phyloP scores from a whole-genome alignment of 35 echinoderm and acorn worm genomes.

The Eucidaris tribuloides region DNA sequence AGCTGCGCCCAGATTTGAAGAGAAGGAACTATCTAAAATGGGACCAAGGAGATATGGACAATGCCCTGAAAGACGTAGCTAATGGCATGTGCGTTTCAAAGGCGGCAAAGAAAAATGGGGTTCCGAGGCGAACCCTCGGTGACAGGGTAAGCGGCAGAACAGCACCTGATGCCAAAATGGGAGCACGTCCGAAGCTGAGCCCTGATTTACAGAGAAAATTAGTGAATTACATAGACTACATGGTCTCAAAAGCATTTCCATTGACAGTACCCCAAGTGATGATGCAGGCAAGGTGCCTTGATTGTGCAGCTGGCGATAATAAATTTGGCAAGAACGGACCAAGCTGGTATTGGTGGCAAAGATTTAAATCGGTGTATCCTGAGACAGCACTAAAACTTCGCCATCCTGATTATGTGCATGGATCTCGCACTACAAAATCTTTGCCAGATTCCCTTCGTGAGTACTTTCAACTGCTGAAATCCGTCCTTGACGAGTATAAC shows the following conservation, averaged over 20 bases:
- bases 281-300: not conserved
- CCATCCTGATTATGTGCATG: not conserved
- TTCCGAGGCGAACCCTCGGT: conserved; percentile 2
- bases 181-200: not conserved
- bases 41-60: not conserved
- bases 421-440: not conserved
- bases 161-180: not conserved
- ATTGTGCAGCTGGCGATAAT: not conserved
- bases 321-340: conserved; percentile 38
- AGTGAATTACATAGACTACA: not conserved
- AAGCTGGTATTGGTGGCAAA: conserved; percentile 34
- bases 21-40: too few relatives aligned
- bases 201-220: not conserved
- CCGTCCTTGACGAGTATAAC: not conserved
- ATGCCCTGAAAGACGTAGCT: not conserved
- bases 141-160: conserved; percentile 24
- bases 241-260: not conserved
- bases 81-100: not conserved
- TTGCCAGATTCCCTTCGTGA: not conserved
- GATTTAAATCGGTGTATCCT: conserved; percentile 11
- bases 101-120: not conserved
- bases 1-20: not conserved
- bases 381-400: not conserved
- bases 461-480: conserved; percentile 31
- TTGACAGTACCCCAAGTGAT: conserved; percentile 1